Evolutionary conservation across 2,113 vertebrate genomes (phyloP).

Genomic region (Labeo catla): DNA sequence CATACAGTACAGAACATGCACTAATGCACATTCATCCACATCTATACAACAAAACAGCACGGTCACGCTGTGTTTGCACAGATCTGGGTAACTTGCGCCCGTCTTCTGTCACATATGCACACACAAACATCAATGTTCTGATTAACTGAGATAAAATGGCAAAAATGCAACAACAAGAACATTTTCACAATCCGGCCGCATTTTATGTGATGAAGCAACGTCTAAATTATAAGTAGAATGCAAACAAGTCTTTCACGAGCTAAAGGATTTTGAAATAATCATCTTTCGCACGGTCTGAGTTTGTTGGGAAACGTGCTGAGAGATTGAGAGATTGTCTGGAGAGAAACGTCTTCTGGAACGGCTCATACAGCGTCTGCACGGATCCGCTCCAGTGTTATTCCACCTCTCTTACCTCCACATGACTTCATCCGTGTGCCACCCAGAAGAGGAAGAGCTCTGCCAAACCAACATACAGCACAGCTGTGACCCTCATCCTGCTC

Average conservation of each 20-base stretch:
- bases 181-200: background rate
- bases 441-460: slow-evolving; percentile 43
- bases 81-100: too few relatives aligned
- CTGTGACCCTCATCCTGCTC: background rate
- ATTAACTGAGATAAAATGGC: background rate
- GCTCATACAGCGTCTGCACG: slow-evolving; percentile 2
- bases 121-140: background rate
- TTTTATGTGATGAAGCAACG: background rate
- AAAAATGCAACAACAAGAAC: background rate
- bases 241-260: background rate
- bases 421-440: slow-evolving; percentile 55
- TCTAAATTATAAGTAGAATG: slow-evolving; percentile 18
- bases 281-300: background rate
- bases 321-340: slow-evolving; percentile 15
- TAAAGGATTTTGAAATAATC: background rate
- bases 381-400: slow-evolving; percentile 5
- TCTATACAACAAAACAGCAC: background rate
- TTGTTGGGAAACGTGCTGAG: background rate
- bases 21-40: background rate
- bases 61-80: background rate
- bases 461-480: slow-evolving; percentile 13
- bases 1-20: background rate
- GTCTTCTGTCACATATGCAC: slow-evolving; percentile 17
- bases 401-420: slow-evolving; percentile 48
- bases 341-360: slow-evolving; percentile 54